These are phyloP conservation scores for Capreolus pygargus DNA, from an alignment of 2,113 vertebrate genomes.

Conservation along the genomic window DNA sequence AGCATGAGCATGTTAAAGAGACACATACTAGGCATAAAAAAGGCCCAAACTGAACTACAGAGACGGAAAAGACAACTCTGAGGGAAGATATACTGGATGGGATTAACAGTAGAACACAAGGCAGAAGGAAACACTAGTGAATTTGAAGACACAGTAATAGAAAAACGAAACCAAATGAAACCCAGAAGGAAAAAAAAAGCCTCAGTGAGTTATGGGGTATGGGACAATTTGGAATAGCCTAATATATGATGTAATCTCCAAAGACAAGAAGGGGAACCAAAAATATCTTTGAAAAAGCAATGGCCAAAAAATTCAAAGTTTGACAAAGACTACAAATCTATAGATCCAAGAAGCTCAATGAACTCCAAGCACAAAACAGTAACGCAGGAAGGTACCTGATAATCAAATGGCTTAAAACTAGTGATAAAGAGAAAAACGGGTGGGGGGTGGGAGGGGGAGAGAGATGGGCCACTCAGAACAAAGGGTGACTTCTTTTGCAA, in stretches of 20 bases:
- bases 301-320: not conserved
- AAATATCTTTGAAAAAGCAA: not conserved
- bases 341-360: not conserved
- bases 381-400: not conserved
- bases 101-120: not conserved
- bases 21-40: not conserved
- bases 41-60: not conserved
- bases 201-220: not conserved
- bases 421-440: not conserved
- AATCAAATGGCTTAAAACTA: not conserved
- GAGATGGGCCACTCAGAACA: not conserved
- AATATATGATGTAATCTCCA: not conserved
- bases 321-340: not conserved
- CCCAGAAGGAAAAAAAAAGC: not conserved
- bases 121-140: not conserved
- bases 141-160: not conserved
- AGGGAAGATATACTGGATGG: not conserved
- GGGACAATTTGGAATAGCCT: not conserved
- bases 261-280: not conserved
- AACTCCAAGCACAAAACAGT: not conserved
- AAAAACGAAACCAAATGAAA: slow-evolving; percentile 6
- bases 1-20: not conserved
- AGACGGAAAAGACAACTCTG: not conserved
- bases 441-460: not conserved
- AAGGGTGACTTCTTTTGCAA: not conserved